phyloP scores from a whole-genome alignment of 2,113 vertebrate species.

The Plecotus auritus region DNA sequence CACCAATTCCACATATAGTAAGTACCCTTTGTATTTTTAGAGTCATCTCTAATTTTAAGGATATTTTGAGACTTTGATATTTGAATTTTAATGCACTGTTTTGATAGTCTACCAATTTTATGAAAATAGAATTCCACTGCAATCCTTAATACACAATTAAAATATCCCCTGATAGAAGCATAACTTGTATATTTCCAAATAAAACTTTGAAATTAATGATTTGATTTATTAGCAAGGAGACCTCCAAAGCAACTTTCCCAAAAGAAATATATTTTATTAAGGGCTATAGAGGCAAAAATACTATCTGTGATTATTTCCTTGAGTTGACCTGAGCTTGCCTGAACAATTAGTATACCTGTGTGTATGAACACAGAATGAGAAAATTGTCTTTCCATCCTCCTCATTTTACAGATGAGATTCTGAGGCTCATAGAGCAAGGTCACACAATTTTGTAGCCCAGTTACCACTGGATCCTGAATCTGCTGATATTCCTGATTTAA shows the following conservation, averaged over 20 bases:
- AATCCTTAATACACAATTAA: constrained; percentile 28
- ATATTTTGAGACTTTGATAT: neutral
- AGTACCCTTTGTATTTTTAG: neutral
- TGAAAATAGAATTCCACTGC: neutral
- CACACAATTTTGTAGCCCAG: neutral
- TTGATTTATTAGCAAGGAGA: neutral
- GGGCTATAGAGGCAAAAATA: neutral
- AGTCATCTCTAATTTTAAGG: neutral
- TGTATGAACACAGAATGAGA: neutral
- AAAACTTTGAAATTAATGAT: neutral
- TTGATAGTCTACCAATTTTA: neutral
- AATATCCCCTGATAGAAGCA: neutral
- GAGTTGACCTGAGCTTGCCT: neutral
- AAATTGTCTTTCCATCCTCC: neutral
- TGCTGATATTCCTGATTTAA: neutral
- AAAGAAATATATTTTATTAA: neutral
- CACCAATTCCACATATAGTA: neutral
- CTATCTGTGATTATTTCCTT: neutral
- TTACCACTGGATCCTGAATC: neutral
- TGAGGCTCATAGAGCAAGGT: neutral
- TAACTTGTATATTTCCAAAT: neutral
- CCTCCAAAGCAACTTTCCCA: neutral
- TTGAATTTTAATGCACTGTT: neutral
- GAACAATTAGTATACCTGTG: neutral
- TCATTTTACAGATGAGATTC: neutral